Evolutionary conservation across 2,113 vertebrate genomes (phyloP), one percentile per base, ranked within the genome.

Genomic region (Brachionichthys hirsutus): DNA sequence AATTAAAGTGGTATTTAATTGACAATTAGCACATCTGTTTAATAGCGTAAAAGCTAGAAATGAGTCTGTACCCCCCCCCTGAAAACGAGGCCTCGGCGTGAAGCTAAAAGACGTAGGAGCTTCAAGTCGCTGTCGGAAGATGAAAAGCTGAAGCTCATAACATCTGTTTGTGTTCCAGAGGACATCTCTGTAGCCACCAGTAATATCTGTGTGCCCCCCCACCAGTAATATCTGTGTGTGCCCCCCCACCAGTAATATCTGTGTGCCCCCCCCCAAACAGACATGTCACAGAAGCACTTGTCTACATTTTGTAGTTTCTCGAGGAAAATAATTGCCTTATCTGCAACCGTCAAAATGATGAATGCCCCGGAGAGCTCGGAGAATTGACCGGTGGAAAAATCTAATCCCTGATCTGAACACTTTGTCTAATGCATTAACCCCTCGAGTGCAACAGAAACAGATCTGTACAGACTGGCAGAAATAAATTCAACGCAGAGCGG

Each of bases 341-440:
- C 89, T 91, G 87, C 89, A 89, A 88, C 89, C 90, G 90, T 91
- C 90, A 91, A 84, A 88, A 90, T 91, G 90, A 90, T 90, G 88
- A 90, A 91, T 91, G 90, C 87, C 83, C 83, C 13, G 14, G 84
- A 90, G 87, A 88, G 80, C 79, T 69, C 78, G 42, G 38, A 85
- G 85, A 89, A 91, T 86, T 88, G 89, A 90, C 87, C 86, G 87
- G 90, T 90, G 88, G 85, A 89, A 41, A 72, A 77, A 78, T 87
- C 80, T 90, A 86, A 90, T 89, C 84, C 85, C 82, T 84, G 85
- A 89, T 90, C 88, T 84, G 84, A 89, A 88, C 85, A 87, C 86
- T 87, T 90, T 90, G 88, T 85, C 83, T 87, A 89, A 89, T 88
- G 86, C 80, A 87, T 88, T 85, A 88, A 87, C 77, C 81, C 87